Evolutionary conservation across 2,888 invertebrate genomes (phyloP).

Genomic region (Uropetala carovei): DNA sequence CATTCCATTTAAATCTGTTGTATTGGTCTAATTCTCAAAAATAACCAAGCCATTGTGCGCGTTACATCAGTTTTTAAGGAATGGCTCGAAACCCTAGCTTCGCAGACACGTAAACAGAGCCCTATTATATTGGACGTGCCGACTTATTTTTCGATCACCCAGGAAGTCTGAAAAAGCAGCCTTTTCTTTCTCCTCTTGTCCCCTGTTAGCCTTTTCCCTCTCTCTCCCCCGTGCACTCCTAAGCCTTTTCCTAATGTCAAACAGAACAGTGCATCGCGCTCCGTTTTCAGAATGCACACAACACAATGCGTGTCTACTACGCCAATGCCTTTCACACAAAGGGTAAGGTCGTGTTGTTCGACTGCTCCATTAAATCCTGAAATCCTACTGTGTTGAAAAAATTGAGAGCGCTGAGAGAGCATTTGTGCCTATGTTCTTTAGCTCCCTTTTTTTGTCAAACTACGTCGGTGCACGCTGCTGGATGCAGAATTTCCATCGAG

Average conservation of each 20-base stretch:
- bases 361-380: neutral
- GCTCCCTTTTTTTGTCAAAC: neutral
- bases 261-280: neutral
- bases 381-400: neutral
- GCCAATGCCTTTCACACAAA: neutral
- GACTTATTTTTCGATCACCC: too few species aligned
- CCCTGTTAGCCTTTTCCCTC: neutral
- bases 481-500: too few species aligned
- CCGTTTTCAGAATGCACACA: neutral
- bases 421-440: neutral
- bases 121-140: too few species aligned
- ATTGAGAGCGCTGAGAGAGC: neutral
- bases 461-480: neutral
- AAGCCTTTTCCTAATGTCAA: neutral
- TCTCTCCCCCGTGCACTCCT: neutral
- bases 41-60: too few species aligned
- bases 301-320: neutral
- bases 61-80: too few species aligned
- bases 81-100: too few species aligned
- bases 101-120: too few species aligned
- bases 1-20: too few species aligned
- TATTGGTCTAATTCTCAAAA: too few species aligned
- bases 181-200: neutral
- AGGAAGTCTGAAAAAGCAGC: neutral
- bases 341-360: neutral